Percentiles rank a stretch among this genome's conserved stretches.
These are phyloP conservation scores for Philypnodon macrostomus DNA, from an alignment of 2,797 vertebrate species.

Conservation along the genomic window DNA sequence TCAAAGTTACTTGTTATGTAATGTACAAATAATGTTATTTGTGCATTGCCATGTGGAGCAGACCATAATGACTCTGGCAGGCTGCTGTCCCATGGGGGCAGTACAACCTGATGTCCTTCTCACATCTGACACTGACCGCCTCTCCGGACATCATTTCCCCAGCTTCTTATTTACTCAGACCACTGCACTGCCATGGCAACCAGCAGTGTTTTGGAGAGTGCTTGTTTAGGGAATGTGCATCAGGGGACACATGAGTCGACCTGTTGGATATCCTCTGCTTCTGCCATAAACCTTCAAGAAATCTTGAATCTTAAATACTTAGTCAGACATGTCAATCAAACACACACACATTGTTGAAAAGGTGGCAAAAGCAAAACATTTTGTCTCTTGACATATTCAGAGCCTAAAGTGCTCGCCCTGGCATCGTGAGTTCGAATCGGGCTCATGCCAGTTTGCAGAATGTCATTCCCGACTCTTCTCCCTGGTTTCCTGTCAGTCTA, in stretches of 20 bases:
- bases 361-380: too few relatives aligned
- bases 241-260: slow-evolving; percentile 57
- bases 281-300: slow-evolving; percentile 36
- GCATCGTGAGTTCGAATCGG: too few relatives aligned
- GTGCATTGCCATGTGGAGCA: slow-evolving; percentile 13
- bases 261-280: slow-evolving; percentile 43
- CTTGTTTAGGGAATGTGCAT: slow-evolving; percentile 66
- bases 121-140: slow-evolving; percentile 23
- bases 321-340: slow-evolving; percentile 15
- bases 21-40: too few relatives aligned
- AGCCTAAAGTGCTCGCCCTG: too few relatives aligned
- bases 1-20: too few relatives aligned
- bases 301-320: slow-evolving; percentile 23
- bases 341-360: too few relatives aligned
- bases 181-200: slow-evolving; percentile 66
- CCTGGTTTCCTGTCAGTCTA: too few relatives aligned
- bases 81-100: slow-evolving; percentile 35
- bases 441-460: too few relatives aligned
- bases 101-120: slow-evolving; percentile 13
- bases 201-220: slow-evolving; percentile 64
- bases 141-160: slow-evolving; percentile 43
- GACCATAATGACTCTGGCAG: slow-evolving; percentile 50
- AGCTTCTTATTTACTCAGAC: slow-evolving; percentile 57
- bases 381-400: too few relatives aligned
- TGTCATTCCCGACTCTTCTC: too few relatives aligned